Conservation (phyloP, 35 echinoderm and acorn worm species). For the Strongylocentrotus purpuratus region DNA sequence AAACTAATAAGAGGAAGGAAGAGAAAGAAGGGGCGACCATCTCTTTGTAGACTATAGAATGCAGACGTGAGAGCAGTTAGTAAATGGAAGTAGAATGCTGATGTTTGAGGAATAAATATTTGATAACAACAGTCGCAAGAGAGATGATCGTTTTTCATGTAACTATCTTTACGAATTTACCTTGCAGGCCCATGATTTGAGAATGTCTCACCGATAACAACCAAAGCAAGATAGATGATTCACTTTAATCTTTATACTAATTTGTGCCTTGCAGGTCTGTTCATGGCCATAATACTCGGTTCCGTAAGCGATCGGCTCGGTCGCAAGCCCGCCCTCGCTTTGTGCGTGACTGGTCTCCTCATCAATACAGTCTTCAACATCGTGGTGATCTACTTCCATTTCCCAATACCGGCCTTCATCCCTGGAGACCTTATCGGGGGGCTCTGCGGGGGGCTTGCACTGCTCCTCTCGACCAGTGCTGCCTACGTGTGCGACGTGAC, state of each 20-base stretch:
- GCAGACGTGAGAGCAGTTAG: too few species aligned
- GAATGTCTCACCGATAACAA: not conserved
- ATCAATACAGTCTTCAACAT: not conserved
- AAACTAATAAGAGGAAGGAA: too few species aligned
- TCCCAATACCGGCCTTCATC: not conserved
- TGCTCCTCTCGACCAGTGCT: conserved; percentile 5
- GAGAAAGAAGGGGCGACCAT: too few species aligned
- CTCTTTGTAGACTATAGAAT: too few species aligned
- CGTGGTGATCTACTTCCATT: not conserved
- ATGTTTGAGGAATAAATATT: too few species aligned
- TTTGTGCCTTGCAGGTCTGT: not conserved
- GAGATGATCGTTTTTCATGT: too few species aligned
- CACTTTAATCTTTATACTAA: not conserved
- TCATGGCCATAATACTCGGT: conserved; percentile 14
- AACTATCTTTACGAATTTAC: too few species aligned
- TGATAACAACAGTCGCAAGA: too few species aligned
- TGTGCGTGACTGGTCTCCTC: not conserved
- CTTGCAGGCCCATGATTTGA: too few species aligned
- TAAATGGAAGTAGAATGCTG: too few species aligned
- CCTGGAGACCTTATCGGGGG: not conserved
- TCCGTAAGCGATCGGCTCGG: conserved; percentile 23
- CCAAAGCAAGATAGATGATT: not conserved
- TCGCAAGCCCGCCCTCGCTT: conserved; percentile 15
- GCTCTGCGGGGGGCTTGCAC: not conserved
- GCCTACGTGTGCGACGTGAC: conserved; percentile 15